Percentiles rank a stretch among this genome's conserved stretches.
Evolutionary conservation across 2,888 invertebrate species (phyloP).

Genomic region (Lasioglossum leucozonium): DNA sequence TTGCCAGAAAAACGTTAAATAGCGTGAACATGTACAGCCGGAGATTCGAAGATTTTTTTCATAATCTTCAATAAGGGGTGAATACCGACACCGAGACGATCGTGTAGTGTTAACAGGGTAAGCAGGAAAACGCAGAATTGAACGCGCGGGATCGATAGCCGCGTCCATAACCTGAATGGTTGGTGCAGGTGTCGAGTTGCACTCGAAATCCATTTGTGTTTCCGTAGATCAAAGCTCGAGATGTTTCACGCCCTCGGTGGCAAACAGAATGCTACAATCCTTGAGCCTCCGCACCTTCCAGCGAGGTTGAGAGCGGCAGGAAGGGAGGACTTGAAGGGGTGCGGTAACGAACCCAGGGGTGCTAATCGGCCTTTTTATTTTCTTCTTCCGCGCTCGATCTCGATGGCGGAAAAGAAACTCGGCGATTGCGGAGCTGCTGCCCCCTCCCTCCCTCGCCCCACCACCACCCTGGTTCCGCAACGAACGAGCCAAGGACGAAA

Average conservation of each 20-base stretch:
- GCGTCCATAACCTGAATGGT: neutral
- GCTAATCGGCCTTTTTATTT: slow-evolving; percentile 56
- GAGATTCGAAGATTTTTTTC: neutral
- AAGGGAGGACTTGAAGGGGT: slow-evolving; percentile 29
- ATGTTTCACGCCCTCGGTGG: slow-evolving; percentile 39
- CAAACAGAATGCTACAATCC: slow-evolving; percentile 38
- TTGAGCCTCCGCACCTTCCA: slow-evolving; percentile 27
- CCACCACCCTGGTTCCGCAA: slow-evolving; percentile 24
- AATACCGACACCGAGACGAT: neutral
- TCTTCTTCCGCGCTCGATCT: slow-evolving; percentile 11
- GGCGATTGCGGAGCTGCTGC: slow-evolving; percentile 31
- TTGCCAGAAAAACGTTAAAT: neutral
- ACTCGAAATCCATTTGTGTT: slow-evolving; percentile 35
- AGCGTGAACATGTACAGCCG: neutral
- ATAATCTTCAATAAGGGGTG: neutral
- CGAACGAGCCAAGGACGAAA: slow-evolving; percentile 27
- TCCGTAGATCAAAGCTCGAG: slow-evolving; percentile 57
- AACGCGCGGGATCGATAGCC: neutral
- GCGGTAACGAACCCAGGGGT: slow-evolving; percentile 50
- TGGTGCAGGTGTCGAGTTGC: slow-evolving; percentile 2
- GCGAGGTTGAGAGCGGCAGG: neutral
- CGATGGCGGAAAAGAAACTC: slow-evolving; percentile 34
- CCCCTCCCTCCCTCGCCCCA: too few relatives aligned
- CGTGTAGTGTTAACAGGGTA: neutral
- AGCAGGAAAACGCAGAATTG: neutral